A percentile compares a stretch with the other conserved stretches of the same genome.
Conservation (phyloP, 2,113 vertebrate species). For the Pogonocichla stellata region DNA sequence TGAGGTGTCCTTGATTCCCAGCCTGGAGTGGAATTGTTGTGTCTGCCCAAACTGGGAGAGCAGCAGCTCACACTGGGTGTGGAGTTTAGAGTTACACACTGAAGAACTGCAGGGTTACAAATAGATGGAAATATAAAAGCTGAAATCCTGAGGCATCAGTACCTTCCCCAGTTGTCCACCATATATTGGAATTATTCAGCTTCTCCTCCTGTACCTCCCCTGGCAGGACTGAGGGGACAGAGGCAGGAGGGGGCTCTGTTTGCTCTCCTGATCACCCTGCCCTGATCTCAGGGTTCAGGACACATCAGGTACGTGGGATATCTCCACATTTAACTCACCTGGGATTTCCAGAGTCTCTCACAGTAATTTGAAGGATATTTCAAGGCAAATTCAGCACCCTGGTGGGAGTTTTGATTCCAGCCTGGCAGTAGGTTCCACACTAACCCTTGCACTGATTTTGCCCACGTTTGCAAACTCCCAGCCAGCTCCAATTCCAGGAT, state of each 20-base stretch:
- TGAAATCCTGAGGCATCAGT: too few species aligned
- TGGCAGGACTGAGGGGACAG: background rate
- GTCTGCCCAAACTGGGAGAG: too few species aligned
- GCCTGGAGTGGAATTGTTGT: too few species aligned
- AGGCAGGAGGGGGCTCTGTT: background rate
- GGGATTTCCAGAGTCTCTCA: background rate
- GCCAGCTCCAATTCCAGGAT: background rate
- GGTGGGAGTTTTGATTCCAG: background rate
- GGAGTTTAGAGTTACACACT: too few species aligned
- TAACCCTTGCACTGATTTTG: background rate
- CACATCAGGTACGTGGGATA: accelerated
- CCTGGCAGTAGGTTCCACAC: background rate
- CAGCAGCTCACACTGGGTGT: too few species aligned
- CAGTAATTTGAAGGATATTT: background rate
- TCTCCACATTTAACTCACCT: background rate
- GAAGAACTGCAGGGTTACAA: too few species aligned
- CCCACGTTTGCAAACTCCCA: background rate
- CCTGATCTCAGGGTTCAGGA: background rate
- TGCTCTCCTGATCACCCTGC: accelerated
- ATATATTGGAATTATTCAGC: background rate
- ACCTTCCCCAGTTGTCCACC: background rate
- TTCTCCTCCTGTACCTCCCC: background rate
- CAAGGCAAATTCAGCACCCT: background rate
- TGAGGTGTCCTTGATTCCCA: too few species aligned
- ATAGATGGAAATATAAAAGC: too few species aligned